Conservation (phyloP, 2,888 invertebrate species). For the Ferdinandea cuprea region DNA sequence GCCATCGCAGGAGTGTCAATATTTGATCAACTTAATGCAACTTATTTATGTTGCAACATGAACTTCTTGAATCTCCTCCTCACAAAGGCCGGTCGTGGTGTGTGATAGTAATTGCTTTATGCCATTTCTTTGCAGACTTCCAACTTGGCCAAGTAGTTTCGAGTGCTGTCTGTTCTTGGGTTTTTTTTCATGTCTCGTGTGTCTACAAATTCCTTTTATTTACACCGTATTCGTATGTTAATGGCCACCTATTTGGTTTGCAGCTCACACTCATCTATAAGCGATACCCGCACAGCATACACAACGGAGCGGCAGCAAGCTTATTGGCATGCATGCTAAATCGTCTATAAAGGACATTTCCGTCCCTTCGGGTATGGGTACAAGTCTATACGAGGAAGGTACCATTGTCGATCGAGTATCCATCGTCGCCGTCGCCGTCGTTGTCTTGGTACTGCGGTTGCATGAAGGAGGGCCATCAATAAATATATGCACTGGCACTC, state of each 20-base stretch:
- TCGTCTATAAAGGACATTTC: conserved; percentile 74
- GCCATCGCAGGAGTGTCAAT: conserved; percentile 62
- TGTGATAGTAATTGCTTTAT: conserved; percentile 61
- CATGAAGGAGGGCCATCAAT: conserved; percentile 73
- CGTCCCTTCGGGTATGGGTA: conserved; percentile 63
- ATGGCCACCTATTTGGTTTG: conserved; percentile 72
- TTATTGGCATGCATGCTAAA: conserved; percentile 74
- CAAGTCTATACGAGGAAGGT: conserved; percentile 10
- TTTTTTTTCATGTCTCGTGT: conserved; percentile 42
- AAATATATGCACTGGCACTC: conserved; percentile 74
- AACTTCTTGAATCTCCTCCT: conserved; percentile 58
- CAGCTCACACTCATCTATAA: conserved; percentile 67
- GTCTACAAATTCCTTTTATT: conserved; percentile 73
- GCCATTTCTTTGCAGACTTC: conserved; percentile 61
- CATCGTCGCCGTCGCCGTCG: neutral
- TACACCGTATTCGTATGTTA: conserved; percentile 75
- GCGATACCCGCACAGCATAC: conserved; percentile 25
- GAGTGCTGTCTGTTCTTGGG: neutral
- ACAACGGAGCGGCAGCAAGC: conserved; percentile 31
- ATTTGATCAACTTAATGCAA: conserved; percentile 73
- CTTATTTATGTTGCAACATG: conserved; percentile 72
- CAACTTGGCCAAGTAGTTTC: conserved; percentile 47
- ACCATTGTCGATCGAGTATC: conserved; percentile 39
- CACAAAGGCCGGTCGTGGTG: conserved; percentile 23
- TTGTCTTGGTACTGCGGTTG: conserved; percentile 47